These are phyloP conservation scores for Plusia festucae DNA, from an alignment of 2,888 invertebrate genomes.

Conservation along the genomic window DNA sequence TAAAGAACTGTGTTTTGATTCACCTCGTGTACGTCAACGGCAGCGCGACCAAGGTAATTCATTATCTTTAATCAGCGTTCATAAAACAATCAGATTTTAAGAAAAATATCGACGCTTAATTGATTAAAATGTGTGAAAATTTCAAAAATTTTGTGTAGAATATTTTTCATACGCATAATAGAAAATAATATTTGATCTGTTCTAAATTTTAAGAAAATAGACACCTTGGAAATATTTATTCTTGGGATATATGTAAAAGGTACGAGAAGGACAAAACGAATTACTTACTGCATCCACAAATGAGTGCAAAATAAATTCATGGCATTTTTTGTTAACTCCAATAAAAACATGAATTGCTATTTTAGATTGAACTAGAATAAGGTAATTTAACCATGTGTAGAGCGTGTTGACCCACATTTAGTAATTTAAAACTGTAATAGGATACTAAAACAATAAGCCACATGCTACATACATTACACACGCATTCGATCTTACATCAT, in stretches of 20 bases:
- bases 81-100: not conserved
- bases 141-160: no score
- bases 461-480: slow-evolving; percentile 14
- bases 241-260: no score
- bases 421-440: slow-evolving; percentile 50
- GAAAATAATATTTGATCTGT: not conserved
- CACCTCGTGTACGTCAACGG: not conserved
- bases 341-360: not conserved
- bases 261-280: no score
- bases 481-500: not conserved
- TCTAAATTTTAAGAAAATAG: no score
- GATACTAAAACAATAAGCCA: slow-evolving; percentile 29
- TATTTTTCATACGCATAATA: no score
- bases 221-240: no score
- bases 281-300: not conserved
- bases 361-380: slow-evolving; percentile 7
- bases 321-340: not conserved
- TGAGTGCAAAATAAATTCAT: not conserved
- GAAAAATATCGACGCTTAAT: not conserved
- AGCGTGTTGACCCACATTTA: slow-evolving; percentile 48
- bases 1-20: not conserved
- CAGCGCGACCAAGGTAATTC: not conserved
- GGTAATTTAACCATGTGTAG: slow-evolving; percentile 13
- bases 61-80: slow-evolving; percentile 2
- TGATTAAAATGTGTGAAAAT: not conserved